Evolutionary conservation across 2,888 invertebrate species (phyloP).

Genomic region (Xestia xanthographa): DNA sequence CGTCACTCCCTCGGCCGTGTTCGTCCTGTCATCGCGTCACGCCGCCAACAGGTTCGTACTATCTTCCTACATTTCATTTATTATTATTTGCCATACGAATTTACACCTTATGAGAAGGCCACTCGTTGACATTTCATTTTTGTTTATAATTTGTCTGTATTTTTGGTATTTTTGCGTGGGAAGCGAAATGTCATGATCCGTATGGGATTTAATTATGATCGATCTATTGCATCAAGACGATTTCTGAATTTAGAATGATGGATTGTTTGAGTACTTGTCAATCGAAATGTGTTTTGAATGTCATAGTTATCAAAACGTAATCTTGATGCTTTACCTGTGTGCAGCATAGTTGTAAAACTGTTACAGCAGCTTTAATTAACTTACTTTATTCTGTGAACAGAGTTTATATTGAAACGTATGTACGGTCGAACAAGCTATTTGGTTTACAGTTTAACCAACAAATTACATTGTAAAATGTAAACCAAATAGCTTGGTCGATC

Average conservation of each 20-base stretch:
- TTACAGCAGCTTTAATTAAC: neutral
- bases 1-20: conserved; percentile 81
- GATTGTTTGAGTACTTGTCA: conserved; percentile 6
- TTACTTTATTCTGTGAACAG: neutral
- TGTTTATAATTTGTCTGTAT: conserved; percentile 39
- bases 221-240: conserved; percentile 25
- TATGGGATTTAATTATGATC: conserved; percentile 43
- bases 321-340: neutral
- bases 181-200: conserved; percentile 47
- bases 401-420: conserved; percentile 12
- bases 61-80: conserved; percentile 61
- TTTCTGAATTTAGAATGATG: conserved; percentile 27
- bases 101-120: conserved; percentile 66
- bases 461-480: too few relatives aligned
- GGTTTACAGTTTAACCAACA: too few relatives aligned
- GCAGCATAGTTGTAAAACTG: neutral
- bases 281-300: neutral
- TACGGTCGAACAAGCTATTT: too few relatives aligned
- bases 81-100: conserved; percentile 67
- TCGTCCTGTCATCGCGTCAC: conserved; percentile 81
- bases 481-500: too few relatives aligned
- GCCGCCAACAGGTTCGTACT: conserved; percentile 80
- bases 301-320: neutral
- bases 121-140: conserved; percentile 42
- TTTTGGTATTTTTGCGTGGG: conserved; percentile 35